Evolutionary conservation across 2,113 vertebrate genomes (phyloP).

Genomic region (Hystrix brachyura): DNA sequence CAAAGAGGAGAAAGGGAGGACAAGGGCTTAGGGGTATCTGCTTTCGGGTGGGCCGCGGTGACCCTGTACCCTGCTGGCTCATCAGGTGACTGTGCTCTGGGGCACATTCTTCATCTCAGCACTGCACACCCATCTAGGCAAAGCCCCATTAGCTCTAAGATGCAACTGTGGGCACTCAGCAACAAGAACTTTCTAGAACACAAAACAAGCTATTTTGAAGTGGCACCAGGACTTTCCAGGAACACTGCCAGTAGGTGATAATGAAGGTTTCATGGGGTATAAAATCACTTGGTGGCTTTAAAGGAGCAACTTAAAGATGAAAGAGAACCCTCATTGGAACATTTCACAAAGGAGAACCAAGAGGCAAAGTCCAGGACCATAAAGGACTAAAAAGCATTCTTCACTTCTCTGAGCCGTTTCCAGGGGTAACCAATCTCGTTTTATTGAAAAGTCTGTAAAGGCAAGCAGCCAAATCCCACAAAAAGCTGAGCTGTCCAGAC

Average conservation of each 20-base stretch:
- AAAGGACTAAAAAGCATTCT: not conserved
- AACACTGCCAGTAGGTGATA: not conserved
- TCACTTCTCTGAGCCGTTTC: not conserved
- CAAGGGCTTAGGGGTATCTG: not conserved
- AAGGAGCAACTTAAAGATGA: not conserved
- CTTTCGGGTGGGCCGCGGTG: not conserved
- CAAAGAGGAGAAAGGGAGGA: not conserved
- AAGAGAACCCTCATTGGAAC: not conserved
- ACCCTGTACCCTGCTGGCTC: not conserved
- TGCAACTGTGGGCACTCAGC: not conserved
- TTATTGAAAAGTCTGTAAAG: not conserved
- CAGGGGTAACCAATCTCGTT: not conserved
- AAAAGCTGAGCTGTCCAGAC: not conserved
- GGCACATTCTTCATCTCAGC: not conserved
- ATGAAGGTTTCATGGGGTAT: not conserved
- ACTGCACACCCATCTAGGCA: not conserved
- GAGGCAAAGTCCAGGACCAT: not conserved
- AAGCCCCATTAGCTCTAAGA: not conserved
- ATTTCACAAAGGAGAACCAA: not conserved
- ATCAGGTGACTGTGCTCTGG: not conserved
- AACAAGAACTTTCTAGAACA: not conserved
- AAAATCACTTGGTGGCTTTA: not conserved
- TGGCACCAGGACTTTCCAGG: not conserved
- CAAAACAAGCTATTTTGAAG: conserved; percentile 39
- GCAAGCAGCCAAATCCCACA: not conserved